Base-by-base conservation (phyloP, 2,888 invertebrate species). In the Metalampra italica region DNA sequence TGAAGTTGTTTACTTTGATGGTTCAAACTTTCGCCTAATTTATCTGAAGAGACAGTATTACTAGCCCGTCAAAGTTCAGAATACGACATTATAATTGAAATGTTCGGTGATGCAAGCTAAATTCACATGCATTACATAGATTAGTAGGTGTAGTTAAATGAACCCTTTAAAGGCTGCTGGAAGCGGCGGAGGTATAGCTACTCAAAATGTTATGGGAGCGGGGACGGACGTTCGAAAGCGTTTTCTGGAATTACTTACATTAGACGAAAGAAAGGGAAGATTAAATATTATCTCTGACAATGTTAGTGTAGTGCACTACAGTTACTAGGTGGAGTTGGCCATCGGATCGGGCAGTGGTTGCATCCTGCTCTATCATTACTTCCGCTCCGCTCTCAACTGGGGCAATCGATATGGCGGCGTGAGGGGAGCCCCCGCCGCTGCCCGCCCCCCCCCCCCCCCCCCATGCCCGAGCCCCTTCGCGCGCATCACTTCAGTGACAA, bases 351-450 rank as follows among this genome's bases (percentile, higher is more conserved):
- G 76, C 82, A 82, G 81, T 86, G 78, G 84, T 86, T 85, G 88
- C 88, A 87, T 88, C 88, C 80, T 78, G 78, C 80, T 89, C 88
- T 88, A 84, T 87, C 87, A 81, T 84, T 84, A 79, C 82, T 87
- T 86, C 83, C 88, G 84, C 84, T 82, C 83, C 82, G 82, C 86
- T 90, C 86, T 89, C 91, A 91, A 91, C 91, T 91, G 90, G 91
- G 91, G 90, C 91, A 91, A 92, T 92, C 91, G 91, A 92, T 92
- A 91, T 71, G 79, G 73, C 72, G 55, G 56, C 68, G 68, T 69
- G 71, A 66, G 68, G 55, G 63, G 64, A 64, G 60, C 62, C n/a
- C n/a, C n/a, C n/a, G n/a, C n/a, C n/a, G n/a, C n/a, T n/a, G 68
- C 62, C 64, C 22, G 3, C 67, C 56, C 65, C 67, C 55, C 55